A percentile compares a stretch with the other conserved stretches of the same genome.
phyloP scores from a whole-genome alignment of 2,888 invertebrate species.

The Diarsia rubi region DNA sequence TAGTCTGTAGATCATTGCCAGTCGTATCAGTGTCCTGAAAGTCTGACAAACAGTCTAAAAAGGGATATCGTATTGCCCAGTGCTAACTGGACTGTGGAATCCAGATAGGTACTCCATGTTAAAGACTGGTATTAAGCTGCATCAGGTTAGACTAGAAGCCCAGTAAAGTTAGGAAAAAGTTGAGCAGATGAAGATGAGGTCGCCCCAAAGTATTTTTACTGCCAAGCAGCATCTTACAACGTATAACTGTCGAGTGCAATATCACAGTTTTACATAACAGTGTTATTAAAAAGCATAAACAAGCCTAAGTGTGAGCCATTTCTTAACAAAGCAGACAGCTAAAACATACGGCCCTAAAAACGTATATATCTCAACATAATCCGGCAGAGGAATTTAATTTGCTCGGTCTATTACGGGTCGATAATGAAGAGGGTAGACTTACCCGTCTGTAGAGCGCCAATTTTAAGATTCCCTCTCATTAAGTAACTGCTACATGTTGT shows the following conservation, averaged over 20 bases:
- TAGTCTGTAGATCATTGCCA: too few species aligned
- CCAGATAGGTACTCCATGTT: too few species aligned
- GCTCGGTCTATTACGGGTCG: conserved; percentile 65
- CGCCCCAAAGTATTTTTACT: background rate
- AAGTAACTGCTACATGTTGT: conserved; percentile 28
- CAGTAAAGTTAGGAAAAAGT: too few species aligned
- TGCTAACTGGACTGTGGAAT: too few species aligned
- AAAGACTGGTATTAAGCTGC: too few species aligned
- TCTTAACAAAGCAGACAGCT: conserved; percentile 41
- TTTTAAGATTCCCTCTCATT: conserved; percentile 61
- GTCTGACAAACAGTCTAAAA: too few species aligned
- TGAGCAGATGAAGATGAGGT: too few species aligned
- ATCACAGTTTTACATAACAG: background rate
- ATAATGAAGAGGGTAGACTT: conserved; percentile 61
- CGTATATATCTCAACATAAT: conserved; percentile 67
- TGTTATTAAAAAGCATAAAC: conserved; percentile 50
- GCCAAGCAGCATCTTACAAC: background rate
- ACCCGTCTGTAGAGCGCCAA: conserved; percentile 51
- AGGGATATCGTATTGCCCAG: too few species aligned
- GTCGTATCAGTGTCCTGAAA: too few species aligned
- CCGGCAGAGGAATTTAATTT: conserved; percentile 69
- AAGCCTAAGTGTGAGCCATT: conserved; percentile 14
- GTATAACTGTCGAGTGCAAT: background rate
- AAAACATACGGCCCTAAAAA: conserved; percentile 50
- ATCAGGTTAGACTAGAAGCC: too few species aligned